Evolutionary conservation across 1,140 invertebrate genomes (phyloP), one percentile per base, ranked within the genome.

Genomic region (Heliconius eleuchia): DNA sequence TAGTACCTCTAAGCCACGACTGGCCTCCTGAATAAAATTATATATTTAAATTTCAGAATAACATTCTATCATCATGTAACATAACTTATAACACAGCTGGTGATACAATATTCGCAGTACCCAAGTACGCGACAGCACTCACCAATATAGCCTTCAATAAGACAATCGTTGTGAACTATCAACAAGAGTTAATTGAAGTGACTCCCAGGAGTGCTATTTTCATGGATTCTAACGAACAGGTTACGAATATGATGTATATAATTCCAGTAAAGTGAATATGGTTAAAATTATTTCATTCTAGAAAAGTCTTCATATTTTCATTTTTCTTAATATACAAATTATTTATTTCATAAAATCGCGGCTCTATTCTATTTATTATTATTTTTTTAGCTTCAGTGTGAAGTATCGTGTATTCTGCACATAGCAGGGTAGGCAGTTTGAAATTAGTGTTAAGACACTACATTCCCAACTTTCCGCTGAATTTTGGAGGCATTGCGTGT

Each of bases 41-140:
- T 57, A n/a, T 8, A 57, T n/a, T n/a, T 19, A 0, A 34, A 27
- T 86, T 94, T 71, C 88, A 98, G 98, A 88, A 95, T 71, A 96
- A 97, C 6, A 95, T 96, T 74, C 95, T 98, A 27, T 89, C 97
- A 27, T 95, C 97, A 23, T 96, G 97, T 0, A 96, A 96, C 39
- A 95, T 99, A 23, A 96, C 96, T 0, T 99, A 98, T 87, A 98
- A 98, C 84, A 98, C 98, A 16, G 96, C 98, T 1, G 93, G 98
- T 18, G 96, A 96, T 2, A 96, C 97, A 0, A 96, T 99, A 82
- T 99, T 99, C 94, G 98, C 97, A 13, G 97, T 99, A 0, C 97
- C 98, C 88, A 97, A 98, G 87, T 99, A 99, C 91, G 98, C 98
- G 1, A 96, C 97, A 82, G 96, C 97, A 1, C 93, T 99, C 34